phyloP scores from a whole-genome alignment of 2,113 vertebrate genomes.

The Leucopternis melanops region DNA sequence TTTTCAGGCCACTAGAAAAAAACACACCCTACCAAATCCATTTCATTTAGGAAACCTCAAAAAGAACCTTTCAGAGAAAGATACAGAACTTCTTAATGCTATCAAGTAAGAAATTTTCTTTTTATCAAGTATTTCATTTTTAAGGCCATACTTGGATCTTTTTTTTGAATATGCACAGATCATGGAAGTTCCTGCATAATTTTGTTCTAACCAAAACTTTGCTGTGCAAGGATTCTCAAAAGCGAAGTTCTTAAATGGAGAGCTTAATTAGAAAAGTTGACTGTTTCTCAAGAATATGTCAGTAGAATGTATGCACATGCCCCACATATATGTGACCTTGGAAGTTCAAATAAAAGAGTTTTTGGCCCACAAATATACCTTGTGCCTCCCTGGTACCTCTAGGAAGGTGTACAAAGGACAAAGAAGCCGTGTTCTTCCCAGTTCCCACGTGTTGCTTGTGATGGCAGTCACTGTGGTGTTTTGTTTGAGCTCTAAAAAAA shows the following conservation, averaged over 20 bases:
- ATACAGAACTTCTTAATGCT: slow-evolving; percentile 77
- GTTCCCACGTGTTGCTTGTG: not conserved
- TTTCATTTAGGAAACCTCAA: slow-evolving; percentile 84
- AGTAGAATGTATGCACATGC: not conserved
- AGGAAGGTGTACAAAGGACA: not conserved
- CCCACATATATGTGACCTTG: not conserved
- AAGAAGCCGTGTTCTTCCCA: not conserved
- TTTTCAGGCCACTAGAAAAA: slow-evolving; percentile 80
- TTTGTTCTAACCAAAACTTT: not conserved
- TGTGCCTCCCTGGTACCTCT: not conserved
- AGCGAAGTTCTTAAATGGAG: not conserved
- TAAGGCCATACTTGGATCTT: not conserved
- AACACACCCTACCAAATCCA: slow-evolving; percentile 79
- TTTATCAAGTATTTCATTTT: not conserved
- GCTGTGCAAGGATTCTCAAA: not conserved
- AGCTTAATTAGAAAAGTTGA: not conserved
- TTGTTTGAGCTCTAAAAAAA: not conserved
- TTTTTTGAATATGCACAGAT: not conserved
- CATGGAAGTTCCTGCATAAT: not conserved
- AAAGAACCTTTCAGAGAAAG: slow-evolving; percentile 83
- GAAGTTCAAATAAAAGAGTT: not conserved
- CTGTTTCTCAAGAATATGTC: not conserved
- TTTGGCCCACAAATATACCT: not conserved
- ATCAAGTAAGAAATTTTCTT: slow-evolving; percentile 76
- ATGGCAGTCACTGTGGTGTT: not conserved